phyloP scores from a whole-genome alignment of 2,888 invertebrate species.

The Noctuana brunneofusca region DNA sequence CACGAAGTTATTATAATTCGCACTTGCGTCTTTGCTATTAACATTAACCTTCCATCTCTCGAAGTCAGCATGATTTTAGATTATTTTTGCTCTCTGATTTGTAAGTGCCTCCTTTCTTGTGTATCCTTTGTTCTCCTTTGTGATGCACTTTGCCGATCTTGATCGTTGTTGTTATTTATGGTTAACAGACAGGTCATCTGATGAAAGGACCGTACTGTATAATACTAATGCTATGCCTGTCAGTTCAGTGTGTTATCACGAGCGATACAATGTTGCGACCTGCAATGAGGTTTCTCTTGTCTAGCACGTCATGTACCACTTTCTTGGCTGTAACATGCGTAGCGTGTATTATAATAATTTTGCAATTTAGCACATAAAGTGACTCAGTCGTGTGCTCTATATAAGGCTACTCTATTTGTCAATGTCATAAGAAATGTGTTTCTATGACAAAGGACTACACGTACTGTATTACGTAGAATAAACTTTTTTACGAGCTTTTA shows the following conservation, averaged over 20 bases:
- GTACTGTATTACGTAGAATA: not conserved
- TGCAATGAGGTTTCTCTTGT: constrained; percentile 24
- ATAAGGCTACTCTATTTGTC: constrained; percentile 8
- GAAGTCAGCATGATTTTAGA: constrained; percentile 13
- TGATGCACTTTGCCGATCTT: constrained; percentile 14
- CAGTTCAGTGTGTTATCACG: constrained; percentile 11
- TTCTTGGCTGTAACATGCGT: constrained; percentile 27
- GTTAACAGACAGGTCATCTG: constrained; percentile 11
- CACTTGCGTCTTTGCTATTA: constrained; percentile 14
- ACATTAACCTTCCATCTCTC: constrained; percentile 3
- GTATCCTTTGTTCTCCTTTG: constrained; percentile 22
- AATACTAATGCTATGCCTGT: constrained; percentile 7
- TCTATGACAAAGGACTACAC: not conserved
- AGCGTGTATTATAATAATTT: constrained; percentile 27
- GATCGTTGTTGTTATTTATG: constrained; percentile 19
- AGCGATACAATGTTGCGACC: constrained; percentile 20
- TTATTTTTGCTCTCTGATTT: constrained; percentile 14
- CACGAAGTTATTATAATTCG: constrained; percentile 11
- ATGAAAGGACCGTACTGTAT: constrained; percentile 16
- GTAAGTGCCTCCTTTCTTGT: constrained; percentile 12
- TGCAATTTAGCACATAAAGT: constrained; percentile 22
- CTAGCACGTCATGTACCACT: constrained; percentile 23
- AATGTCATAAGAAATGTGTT: constrained; percentile 15
- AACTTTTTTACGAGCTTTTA: not conserved
- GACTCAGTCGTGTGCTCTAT: constrained; percentile 4